These are phyloP conservation scores for Apodemus sylvaticus DNA, from an alignment of 2,113 vertebrate species.

Conservation along the genomic window DNA sequence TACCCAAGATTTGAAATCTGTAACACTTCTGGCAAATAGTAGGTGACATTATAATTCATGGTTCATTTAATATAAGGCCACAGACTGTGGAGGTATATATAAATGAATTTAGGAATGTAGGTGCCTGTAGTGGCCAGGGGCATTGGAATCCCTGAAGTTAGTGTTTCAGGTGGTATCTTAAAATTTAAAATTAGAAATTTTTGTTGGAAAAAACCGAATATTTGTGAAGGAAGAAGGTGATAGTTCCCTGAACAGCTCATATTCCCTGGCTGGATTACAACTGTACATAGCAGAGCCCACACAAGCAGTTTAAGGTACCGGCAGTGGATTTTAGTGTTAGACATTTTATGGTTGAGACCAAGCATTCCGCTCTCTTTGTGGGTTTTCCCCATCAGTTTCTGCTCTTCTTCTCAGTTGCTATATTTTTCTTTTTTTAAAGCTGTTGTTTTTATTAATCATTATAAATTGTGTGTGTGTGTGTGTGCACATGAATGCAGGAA, in stretches of 20 bases:
- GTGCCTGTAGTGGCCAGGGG: not conserved
- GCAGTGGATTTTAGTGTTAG: not conserved
- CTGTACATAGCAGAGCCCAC: not conserved
- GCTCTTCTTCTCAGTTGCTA: not conserved
- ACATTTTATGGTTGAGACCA: not conserved
- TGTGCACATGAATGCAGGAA: not conserved
- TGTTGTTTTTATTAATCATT: not conserved
- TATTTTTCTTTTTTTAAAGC: not conserved
- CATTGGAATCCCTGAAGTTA: not conserved
- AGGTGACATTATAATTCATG: not conserved
- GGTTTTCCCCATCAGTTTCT: not conserved
- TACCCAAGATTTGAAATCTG: not conserved
- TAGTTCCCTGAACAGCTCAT: not conserved
- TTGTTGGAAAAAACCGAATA: not conserved
- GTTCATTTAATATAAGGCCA: not conserved
- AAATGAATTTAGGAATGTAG: not conserved
- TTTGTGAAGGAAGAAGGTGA: not conserved
- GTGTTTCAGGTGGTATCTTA: not conserved
- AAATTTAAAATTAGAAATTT: not conserved
- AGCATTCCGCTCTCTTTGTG: not conserved
- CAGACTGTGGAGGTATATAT: not conserved
- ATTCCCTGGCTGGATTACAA: not conserved
- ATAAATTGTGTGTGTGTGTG: not conserved
- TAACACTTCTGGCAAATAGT: not conserved
- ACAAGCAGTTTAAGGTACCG: slow-evolving; percentile 8